A percentile compares a stretch with the other conserved stretches of the same genome.
Conservation (phyloP, 2,113 vertebrate species). For the Hippocampus comes region DNA sequence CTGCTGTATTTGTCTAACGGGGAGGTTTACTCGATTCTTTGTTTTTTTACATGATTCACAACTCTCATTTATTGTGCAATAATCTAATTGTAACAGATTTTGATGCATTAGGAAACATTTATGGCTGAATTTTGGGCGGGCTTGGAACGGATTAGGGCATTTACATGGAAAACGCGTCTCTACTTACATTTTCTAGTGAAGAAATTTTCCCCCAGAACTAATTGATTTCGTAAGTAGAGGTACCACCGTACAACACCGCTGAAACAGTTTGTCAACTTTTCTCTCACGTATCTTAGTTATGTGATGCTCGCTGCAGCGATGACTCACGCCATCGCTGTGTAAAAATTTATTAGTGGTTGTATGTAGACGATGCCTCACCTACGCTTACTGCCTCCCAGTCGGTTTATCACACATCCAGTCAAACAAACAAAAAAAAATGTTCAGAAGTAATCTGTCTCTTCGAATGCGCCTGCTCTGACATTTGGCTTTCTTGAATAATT, state of each 20-base stretch:
- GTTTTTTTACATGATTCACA: too few species aligned
- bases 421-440: not conserved
- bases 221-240: too few species aligned
- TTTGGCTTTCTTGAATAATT: not conserved
- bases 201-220: too few species aligned
- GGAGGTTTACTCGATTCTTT: too few species aligned
- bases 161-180: too few species aligned
- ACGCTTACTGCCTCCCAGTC: not conserved
- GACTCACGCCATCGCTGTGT: not conserved
- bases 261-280: not conserved
- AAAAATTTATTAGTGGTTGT: not conserved
- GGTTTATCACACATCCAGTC: not conserved
- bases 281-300: not conserved
- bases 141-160: too few species aligned
- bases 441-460: not conserved
- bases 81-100: too few species aligned
- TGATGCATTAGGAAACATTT: too few species aligned
- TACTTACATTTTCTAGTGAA: too few species aligned
- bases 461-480: not conserved
- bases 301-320: not conserved
- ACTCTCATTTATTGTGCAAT: too few species aligned
- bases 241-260: too few species aligned
- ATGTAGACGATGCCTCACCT: not conserved
- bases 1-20: slow-evolving; percentile 7
- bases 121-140: too few species aligned